Evolutionary conservation across 2,888 invertebrate species (phyloP).

Genomic region (Mythimna loreyi): DNA sequence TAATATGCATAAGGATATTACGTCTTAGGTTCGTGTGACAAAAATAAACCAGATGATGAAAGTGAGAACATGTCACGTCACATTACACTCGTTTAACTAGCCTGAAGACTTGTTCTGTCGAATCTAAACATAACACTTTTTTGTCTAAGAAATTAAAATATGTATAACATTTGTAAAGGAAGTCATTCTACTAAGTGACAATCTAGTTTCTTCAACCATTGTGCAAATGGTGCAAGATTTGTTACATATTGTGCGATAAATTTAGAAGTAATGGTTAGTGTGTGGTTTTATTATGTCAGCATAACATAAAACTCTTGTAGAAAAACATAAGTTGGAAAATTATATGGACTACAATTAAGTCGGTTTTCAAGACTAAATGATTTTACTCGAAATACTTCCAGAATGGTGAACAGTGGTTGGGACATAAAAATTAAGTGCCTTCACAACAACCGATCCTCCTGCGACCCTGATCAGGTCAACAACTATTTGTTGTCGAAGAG

Average conservation of each 20-base stretch:
- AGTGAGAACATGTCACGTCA: constrained; percentile 71
- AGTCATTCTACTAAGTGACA: constrained; percentile 30
- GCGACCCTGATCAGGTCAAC: too few species aligned
- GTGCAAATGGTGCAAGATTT: constrained; percentile 8
- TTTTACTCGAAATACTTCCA: neutral
- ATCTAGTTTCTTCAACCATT: constrained; percentile 7
- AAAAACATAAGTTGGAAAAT: neutral
- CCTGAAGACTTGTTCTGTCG: constrained; percentile 64
- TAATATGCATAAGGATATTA: constrained; percentile 55
- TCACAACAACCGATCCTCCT: too few species aligned
- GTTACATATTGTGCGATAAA: constrained; percentile 10
- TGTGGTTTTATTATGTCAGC: constrained; percentile 5
- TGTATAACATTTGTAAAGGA: constrained; percentile 26
- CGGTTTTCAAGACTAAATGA: neutral
- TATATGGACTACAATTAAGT: neutral
- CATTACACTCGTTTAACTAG: constrained; percentile 73
- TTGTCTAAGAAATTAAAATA: constrained; percentile 11
- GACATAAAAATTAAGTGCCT: too few species aligned
- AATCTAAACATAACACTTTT: constrained; percentile 45
- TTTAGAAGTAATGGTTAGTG: constrained; percentile 18
- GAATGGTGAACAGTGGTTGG: too few species aligned
- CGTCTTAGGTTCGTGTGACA: constrained; percentile 41
- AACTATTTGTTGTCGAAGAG: too few species aligned
- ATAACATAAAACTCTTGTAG: neutral
- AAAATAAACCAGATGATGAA: constrained; percentile 70